Percentiles rank a stretch among this genome's conserved stretches.
Conservation (phyloP, 2,113 vertebrate genomes). For the Malurus cyaneus region DNA sequence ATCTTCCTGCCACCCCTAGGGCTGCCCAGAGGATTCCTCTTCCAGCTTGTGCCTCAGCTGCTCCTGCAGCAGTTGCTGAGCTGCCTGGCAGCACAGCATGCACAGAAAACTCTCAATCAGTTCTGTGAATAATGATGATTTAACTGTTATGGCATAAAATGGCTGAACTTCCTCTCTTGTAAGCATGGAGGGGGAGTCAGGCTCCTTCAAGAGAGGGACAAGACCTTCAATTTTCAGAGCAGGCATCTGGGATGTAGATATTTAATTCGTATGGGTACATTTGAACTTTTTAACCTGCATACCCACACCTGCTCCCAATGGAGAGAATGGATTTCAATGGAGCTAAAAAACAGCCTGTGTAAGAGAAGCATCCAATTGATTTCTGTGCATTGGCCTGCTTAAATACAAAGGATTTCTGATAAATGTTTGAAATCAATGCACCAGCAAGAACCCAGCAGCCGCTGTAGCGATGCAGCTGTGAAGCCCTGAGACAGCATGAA, state of each 20-base stretch:
- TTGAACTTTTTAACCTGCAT: not conserved
- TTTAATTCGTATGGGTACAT: not conserved
- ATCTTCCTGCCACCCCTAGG: not conserved
- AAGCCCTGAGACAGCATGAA: not conserved
- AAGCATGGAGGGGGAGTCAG: not conserved
- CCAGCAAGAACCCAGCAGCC: not conserved
- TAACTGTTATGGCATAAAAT: not conserved
- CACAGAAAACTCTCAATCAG: not conserved
- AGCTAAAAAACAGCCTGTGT: not conserved
- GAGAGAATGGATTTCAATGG: not conserved
- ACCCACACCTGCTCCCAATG: not conserved
- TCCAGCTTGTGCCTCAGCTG: not conserved
- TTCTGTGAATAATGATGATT: not conserved
- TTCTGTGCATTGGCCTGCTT: not conserved
- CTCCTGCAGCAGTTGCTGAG: not conserved
- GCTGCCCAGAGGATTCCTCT: not conserved
- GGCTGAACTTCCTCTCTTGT: not conserved
- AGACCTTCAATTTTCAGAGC: not conserved
- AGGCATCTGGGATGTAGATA: not conserved
- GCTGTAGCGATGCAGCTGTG: not conserved
- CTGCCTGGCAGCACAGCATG: not conserved
- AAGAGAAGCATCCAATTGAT: not conserved
- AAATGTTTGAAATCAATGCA: not conserved
- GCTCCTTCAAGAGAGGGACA: not conserved
- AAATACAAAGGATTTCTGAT: not conserved